Evolutionary conservation across 2,888 invertebrate species (phyloP), one percentile per base, ranked within the genome.

Genomic region (Tuberolachnus salignus): DNA sequence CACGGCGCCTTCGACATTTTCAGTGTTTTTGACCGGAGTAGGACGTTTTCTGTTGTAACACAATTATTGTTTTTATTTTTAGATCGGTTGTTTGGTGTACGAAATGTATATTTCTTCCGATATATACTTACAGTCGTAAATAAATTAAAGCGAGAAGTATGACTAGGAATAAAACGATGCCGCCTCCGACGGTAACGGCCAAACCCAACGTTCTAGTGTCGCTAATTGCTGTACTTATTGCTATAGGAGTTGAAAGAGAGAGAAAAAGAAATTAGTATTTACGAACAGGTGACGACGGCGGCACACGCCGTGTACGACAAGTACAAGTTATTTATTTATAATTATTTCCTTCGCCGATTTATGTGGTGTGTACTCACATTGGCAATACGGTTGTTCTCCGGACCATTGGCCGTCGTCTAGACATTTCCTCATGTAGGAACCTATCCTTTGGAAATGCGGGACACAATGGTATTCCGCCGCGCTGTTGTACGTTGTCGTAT

Each of bases 391-490:
- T 83, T 94, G 92, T 72, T 92, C 92, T 0, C 94, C 94, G 4
- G 94, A 94, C 95, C 96, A 96, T 64, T 88, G 87, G 4, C 93
- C 94, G 81, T 92, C 92, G 80, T 94, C 94, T 86, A 91, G 87
- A 84, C 95, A 96, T 84, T 93, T 93, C 81, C 95, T 88, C 23
- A 94, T 86, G 85, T 93, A 93, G 0, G 93, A 92, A 0, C 95
- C 95, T 0, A 91, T 90, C 13, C 94, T 88, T 84, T 92, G 92
- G 86, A 89, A 94, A 83, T 92, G 92, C 3, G 94, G 95, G 80
- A 95, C 86, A 84, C 96, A 96, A 84, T 95, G 94, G 85, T 95
- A 95, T 85, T 95, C 95, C 1, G 94, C 91, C 0, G 93, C 91
- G 74, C 94, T 93, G 46, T 92, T 93, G 85, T 92, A 96, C 0